Conservation (phyloP, 2,797 vertebrate genomes). For the Orientallactaga sibirica region DNA sequence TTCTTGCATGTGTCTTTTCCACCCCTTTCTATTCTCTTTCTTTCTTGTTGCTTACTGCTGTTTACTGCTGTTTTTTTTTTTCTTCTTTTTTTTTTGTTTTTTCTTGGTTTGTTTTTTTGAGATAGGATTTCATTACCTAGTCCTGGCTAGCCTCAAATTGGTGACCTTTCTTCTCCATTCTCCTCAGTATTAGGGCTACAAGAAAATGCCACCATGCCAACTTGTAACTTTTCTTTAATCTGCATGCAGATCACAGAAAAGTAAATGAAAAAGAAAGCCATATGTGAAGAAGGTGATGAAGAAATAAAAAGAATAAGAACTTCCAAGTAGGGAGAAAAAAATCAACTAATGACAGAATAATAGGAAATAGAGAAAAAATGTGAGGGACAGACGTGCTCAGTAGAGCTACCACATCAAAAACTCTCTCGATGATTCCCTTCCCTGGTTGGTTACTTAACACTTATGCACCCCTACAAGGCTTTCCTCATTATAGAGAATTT, state of each 20-base stretch:
- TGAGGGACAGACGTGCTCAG: rapidly evolving
- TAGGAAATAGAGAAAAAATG: background rate
- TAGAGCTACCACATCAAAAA: background rate
- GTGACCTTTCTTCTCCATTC: no score
- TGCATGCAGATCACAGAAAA: background rate
- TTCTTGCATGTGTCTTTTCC: no score
- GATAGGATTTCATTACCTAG: background rate
- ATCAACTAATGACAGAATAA: background rate
- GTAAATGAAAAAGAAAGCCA: background rate
- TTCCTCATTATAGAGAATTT: background rate
- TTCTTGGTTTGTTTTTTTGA: background rate
- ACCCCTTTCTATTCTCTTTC: no score
- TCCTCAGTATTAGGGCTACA: background rate
- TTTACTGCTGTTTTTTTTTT: no score
- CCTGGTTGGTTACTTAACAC: no score
- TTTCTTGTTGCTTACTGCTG: no score
- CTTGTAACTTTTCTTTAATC: background rate
- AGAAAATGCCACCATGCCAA: no score
- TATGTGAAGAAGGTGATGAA: background rate
- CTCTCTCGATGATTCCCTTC: background rate
- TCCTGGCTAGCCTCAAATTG: background rate
- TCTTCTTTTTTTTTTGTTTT: background rate
- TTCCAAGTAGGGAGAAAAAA: background rate
- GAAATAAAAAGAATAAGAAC: background rate
- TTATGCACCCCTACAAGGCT: background rate